These are phyloP conservation scores for Drosophila repletoides DNA, from an alignment of 1,140 invertebrate genomes.

Conservation along the genomic window DNA sequence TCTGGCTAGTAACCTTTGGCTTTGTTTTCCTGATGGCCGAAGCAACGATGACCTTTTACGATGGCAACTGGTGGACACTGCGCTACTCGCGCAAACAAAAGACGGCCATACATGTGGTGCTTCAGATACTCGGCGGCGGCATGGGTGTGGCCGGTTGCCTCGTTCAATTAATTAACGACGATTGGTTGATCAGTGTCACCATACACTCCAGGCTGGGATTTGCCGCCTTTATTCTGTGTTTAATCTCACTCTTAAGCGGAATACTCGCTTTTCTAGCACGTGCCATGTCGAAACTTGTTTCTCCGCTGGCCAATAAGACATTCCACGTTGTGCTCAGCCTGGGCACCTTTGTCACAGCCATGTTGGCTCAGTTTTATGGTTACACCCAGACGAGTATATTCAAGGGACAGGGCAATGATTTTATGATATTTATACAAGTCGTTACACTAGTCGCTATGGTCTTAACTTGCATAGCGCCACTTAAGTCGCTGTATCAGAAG, in stretches of 20 bases:
- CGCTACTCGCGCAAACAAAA: slow-evolving; percentile 55
- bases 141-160: slow-evolving; percentile 70
- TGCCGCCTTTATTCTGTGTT: slow-evolving; percentile 61
- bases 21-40: slow-evolving; percentile 72
- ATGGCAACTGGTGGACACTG: slow-evolving; percentile 58
- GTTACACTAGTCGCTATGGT: slow-evolving; percentile 58
- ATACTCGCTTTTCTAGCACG: slow-evolving; percentile 45
- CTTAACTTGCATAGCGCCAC: slow-evolving; percentile 58
- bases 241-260: slow-evolving; percentile 57
- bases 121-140: slow-evolving; percentile 60
- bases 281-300: slow-evolving; percentile 16
- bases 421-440: slow-evolving; percentile 58
- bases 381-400: slow-evolving; percentile 57
- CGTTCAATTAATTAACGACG: slow-evolving; percentile 54
- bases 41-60: slow-evolving; percentile 68
- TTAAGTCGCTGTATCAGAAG: slow-evolving; percentile 62
- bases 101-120: slow-evolving; percentile 56
- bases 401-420: slow-evolving; percentile 48
- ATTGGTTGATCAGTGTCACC: slow-evolving; percentile 54
- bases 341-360: slow-evolving; percentile 60
- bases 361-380: slow-evolving; percentile 68
- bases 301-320: slow-evolving; percentile 62
- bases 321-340: slow-evolving; percentile 60
- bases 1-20: slow-evolving; percentile 71
- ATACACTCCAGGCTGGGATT: slow-evolving; percentile 59